Percentiles rank a stretch among this genome's conserved stretches.
phyloP scores from a whole-genome alignment of 2,797 vertebrate genomes.

The Danio choprae region DNA sequence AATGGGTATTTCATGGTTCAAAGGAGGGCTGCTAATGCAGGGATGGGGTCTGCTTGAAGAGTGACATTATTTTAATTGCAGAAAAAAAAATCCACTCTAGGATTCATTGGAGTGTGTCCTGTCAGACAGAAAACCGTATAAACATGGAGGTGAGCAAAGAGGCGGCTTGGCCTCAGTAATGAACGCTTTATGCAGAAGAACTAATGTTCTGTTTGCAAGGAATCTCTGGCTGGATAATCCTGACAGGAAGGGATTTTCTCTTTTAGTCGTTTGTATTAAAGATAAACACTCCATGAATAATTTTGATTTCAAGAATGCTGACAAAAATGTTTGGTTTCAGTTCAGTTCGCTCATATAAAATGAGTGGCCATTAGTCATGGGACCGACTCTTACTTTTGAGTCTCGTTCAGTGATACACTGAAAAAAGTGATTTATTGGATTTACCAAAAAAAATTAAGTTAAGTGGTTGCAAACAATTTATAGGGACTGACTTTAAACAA shows the following conservation, averaged over 20 bases:
- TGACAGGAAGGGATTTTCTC: neutral
- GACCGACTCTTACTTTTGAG: no score
- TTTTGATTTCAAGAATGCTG: neutral
- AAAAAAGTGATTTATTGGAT: no score
- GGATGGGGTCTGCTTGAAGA: constrained; percentile 37
- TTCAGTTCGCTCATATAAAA: neutral
- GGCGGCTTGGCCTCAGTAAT: constrained; percentile 8
- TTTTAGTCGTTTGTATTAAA: neutral
- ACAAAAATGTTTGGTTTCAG: neutral
- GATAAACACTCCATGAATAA: neutral
- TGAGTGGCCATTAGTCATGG: no score
- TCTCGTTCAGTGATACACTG: no score
- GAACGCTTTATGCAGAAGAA: constrained; percentile 8
- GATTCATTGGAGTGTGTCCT: constrained; percentile 35
- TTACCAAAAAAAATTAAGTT: no score
- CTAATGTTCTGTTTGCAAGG: constrained; percentile 27
- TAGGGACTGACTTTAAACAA: no score
- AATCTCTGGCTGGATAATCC: constrained; percentile 17
- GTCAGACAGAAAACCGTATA: constrained; percentile 44
- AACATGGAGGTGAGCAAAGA: constrained; percentile 24
- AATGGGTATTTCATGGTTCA: constrained; percentile 58
- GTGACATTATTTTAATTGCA: constrained; percentile 58
- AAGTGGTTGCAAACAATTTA: no score
- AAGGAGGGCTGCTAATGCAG: constrained; percentile 46
- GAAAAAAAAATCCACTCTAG: constrained; percentile 53